Base-by-base conservation (phyloP, 2,888 invertebrate species). In the Masnerella sp. region DNA sequence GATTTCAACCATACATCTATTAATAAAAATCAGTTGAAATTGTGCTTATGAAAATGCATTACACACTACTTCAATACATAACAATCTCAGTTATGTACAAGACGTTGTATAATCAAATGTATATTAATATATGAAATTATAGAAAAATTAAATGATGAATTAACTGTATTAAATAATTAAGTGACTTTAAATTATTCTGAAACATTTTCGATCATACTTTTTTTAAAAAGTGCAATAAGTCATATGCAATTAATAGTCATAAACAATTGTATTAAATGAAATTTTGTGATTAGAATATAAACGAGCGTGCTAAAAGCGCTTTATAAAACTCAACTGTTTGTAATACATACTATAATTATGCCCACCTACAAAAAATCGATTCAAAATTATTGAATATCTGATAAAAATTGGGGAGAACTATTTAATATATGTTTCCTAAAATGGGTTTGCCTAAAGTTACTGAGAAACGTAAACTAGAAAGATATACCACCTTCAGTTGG, bases 401-500 rank as follows among this genome's bases (percentile, higher is more conserved):
- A n/a, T n/a, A n/a, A n/a, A n/a, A n/a, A n/a, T n/a, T n/a, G n/a
- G n/a, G n/a, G n/a, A n/a, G n/a, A n/a, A n/a, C n/a, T n/a, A n/a
- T n/a, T n/a, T n/a, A n/a, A n/a, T n/a, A n/a, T n/a, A n/a, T n/a
- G n/a, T n/a, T n/a, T n/a, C n/a, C n/a, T n/a, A n/a, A n/a, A n/a
- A n/a, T n/a, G n/a, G n/a, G n/a, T n/a, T n/a, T n/a, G n/a, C n/a
- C n/a, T n/a, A n/a, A n/a, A n/a, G n/a, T n/a, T n/a, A n/a, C n/a
- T n/a, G n/a, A n/a, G n/a, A n/a, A n/a, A n/a, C n/a, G n/a, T n/a
- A n/a, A n/a, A n/a, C n/a, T n/a, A n/a, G n/a, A n/a, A n/a, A n/a
- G 20, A 3, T 43, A 32, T 17, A 85, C 83, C 84, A 86, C 87
- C 85, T 85, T 87, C 85, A 61, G 81, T 78, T 68, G 84, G 85